Base-by-base conservation (phyloP, 2,888 invertebrate genomes). In the Cinara cedri region DNA sequence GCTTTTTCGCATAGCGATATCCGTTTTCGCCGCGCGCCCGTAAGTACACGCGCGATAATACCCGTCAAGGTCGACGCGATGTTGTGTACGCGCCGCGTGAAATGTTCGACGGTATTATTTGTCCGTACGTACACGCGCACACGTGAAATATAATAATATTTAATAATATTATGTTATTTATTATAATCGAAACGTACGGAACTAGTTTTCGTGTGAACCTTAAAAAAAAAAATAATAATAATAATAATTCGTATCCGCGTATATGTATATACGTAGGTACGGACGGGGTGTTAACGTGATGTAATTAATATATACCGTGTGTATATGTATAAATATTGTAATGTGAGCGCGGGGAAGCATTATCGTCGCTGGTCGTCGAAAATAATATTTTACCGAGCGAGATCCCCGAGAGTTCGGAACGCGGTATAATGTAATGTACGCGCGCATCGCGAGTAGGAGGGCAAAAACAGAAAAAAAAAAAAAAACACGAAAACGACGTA, bases 121-220 rank as follows among this genome's bases (percentile, higher is more conserved):
- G 49, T 34, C 34, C 19, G 19, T 8, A 54, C 19, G 10, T 9
- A 54, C 57, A 24, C 21, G 24, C 1, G 46, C 26, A 19, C 49
- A n/a, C 60, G 42, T 21, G 6, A 21, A 16, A 44, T 70, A 34
- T 54, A 10, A 19, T 63, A 65, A 65, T 44, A 63, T 19, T 8
- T 55, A 55, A 11, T 19, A 21, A 21, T 60, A 21, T 19, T 60
- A 63, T 65, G 46, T 19, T 14, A 60, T 16, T 19, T 14, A 60
- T 16, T 21, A 57, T 71, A 57, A 71, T 49, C 72, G 62, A 72
- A 60, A 72, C 34, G 72, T 62, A 72, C 72, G 72, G 72, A 72
- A 72, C 78, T 78, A 78, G 78, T 78, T 78, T 70, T 78, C 78
- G 78, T 78, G 78, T 78, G 78, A 78, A 78, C 78, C 78, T 19